Conservation (phyloP, 2,797 vertebrate species). For the Lates japonicus region DNA sequence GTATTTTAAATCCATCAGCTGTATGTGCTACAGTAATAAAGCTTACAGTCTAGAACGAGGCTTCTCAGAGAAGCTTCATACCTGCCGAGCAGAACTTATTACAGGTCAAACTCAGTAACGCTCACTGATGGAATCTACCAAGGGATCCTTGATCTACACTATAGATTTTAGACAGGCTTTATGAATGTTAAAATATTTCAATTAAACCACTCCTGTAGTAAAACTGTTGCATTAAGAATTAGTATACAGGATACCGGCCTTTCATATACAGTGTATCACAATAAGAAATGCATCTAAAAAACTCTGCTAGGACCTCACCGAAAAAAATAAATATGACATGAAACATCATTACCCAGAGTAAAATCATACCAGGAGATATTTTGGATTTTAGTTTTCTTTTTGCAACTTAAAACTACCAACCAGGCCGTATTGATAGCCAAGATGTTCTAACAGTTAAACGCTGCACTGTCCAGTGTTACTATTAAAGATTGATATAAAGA, state of each 20-base stretch:
- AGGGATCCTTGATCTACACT: not conserved
- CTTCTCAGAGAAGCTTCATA: not conserved
- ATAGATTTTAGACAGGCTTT: not conserved
- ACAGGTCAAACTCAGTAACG: not conserved
- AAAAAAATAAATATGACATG: not conserved
- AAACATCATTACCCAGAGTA: not conserved
- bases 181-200: conserved; percentile 8
- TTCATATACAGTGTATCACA: not conserved
- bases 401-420: not conserved
- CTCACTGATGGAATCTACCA: not conserved
- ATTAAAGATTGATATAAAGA: conserved; percentile 1
- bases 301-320: not conserved
- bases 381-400: not conserved
- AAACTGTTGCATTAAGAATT: not conserved
- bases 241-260: not conserved
- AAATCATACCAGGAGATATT: not conserved
- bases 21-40: not conserved
- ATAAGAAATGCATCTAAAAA: conserved; percentile 13
- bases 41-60: not conserved
- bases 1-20: not conserved
- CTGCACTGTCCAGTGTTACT: conserved; percentile 10
- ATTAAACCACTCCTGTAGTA: not conserved
- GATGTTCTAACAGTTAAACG: not conserved
- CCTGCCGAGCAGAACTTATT: not conserved
- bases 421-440: not conserved